Evolutionary conservation across 2,888 invertebrate genomes (phyloP), one percentile per base, ranked within the genome.

Genomic region (Drosophila nr. perissopoda): DNA sequence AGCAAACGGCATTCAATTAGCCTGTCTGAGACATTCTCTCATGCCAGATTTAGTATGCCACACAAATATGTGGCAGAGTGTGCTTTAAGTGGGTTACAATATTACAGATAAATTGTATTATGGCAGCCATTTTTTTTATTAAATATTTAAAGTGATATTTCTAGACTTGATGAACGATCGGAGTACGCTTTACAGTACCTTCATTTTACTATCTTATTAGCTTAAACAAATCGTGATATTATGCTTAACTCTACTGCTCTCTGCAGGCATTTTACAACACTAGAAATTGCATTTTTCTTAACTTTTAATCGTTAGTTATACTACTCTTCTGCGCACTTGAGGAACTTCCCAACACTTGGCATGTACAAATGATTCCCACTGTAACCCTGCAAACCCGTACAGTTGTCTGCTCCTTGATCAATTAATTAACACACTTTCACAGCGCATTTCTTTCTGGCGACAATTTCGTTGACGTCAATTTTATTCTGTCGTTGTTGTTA

Each of bases 401-500:
- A 58, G 62, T 49, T 57, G 33, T 68, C 70, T 66, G 62, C 67
- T 68, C 54, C 63, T 63, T 74, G 72, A 63, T 84, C 65, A 72
- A 84, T 89, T 87, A 87, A 87, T 87, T 87, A 87, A 86, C 83
- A 88, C 78, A 87, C 87, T 87, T 87, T 87, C 90, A 85, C 87
- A 87, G 76, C 65, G 69, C 63, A 80, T 89, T 89, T 86, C 86
- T 89, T 85, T 89, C 82, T 76, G 74, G 73, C 82, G 83, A 79
- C 80, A 69, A 75, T 63, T 76, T 85, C 68, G 87, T 89, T 82
- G 87, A 87, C 89, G 85, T 85, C 85, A 85, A 89, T 89, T 84
- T 82, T 36, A 67, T 74, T 73, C 49, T 3, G 81, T 69, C 63
- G 69, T 68, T 69, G 62, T 61, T 82, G 18, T 58, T 60, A n/a